phyloP scores from a whole-genome alignment of 2,113 vertebrate genomes.

The Microcebus lehilahytsara region DNA sequence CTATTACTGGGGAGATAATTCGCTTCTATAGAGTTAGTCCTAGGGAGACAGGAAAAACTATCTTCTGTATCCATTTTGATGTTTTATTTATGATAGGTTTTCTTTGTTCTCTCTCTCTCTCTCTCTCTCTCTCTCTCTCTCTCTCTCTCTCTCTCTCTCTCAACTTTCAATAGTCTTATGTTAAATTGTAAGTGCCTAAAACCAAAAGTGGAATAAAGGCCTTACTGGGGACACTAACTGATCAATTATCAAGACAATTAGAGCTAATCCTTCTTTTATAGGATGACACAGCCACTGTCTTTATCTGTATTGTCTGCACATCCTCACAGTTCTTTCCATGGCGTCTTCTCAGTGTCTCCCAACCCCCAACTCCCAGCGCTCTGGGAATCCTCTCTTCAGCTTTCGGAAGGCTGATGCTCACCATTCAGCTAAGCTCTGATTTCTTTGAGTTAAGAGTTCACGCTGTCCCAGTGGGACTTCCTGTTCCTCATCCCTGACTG shows the following conservation, averaged over 20 bases:
- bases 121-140: neutral
- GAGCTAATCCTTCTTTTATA: neutral
- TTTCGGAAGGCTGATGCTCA: neutral
- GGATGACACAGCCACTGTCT: neutral
- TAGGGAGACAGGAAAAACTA: neutral
- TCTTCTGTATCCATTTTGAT: neutral
- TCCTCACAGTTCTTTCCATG: neutral
- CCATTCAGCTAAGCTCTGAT: neutral
- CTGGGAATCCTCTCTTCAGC: neutral
- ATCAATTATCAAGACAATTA: neutral
- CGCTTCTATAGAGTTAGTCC: neutral
- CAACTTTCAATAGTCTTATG: neutral
- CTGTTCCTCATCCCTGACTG: neutral
- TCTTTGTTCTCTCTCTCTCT: neutral
- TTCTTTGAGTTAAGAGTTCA: neutral
- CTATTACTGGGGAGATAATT: neutral
- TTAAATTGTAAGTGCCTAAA: neutral
- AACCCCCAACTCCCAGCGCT: neutral
- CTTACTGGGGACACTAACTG: neutral
- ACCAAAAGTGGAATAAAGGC: neutral
- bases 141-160: neutral
- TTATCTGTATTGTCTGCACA: neutral
- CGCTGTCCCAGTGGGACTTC: neutral
- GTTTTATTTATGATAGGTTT: neutral
- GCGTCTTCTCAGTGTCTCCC: neutral